Base-by-base conservation (phyloP, 2,888 invertebrate species). In the Allacma fusca region DNA sequence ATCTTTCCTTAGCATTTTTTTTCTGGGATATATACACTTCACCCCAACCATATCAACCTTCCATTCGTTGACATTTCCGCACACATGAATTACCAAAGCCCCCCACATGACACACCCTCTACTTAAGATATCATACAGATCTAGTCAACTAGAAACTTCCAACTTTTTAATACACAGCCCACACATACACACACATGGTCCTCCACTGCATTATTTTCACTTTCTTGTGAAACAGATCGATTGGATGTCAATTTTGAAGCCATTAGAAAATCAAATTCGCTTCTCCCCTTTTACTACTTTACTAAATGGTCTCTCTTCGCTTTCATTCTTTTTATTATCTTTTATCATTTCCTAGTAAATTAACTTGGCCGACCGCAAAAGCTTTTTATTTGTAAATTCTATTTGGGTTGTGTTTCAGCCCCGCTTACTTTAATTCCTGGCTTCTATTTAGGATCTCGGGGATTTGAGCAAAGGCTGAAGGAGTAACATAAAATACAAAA, bases 31-130 rank as follows among this genome's bases (percentile, higher is more conserved):
- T 50, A 50, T n/a, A 19, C 9, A 50, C 9, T 50, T 50, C 70
- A 50, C 71, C 72, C 57, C 72, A 72, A 29, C 72, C 72, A 59
- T 72, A 26, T 71, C 57, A 59, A 72, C 59, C 59, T 72, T 72
- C 72, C 59, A 72, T 59, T 72, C 72, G 59, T 72, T 72, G 72
- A 72, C 72, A 72, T 72, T 72, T 72, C 72, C 72, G 72, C 29
- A 72, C 72, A 72, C 72, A 72, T 59, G 72, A 72, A 72, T 72
- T 72, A 72, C 59, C 34, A 29, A 29, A 34, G 9, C 72, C 72
- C 71, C 68, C 40, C 59, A 59, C 34, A 44, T 72, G 72, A 72
- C 72, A 72, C 72, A 72, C 72, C 72, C 72, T 72, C 72, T 59
- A 72, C 72, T 72, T 72, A 72, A 72, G 72, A 72, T 59, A 72